Percentiles rank a stretch among this genome's conserved stretches.
Conservation (phyloP, 2,113 vertebrate genomes). For the Meriones unguiculatus region DNA sequence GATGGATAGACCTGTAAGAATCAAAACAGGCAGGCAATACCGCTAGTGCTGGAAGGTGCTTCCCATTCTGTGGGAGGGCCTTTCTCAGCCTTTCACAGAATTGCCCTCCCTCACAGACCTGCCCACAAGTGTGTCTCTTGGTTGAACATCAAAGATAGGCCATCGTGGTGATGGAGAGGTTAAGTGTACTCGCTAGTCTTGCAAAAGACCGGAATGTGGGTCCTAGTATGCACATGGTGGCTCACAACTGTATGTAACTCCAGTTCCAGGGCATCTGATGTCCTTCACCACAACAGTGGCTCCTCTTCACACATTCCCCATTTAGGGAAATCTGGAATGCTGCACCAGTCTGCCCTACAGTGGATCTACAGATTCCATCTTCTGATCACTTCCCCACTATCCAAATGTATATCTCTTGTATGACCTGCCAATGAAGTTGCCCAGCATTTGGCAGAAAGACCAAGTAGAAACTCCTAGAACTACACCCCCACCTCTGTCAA, state of each 20-base stretch:
- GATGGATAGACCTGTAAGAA: neutral
- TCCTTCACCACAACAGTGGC: neutral
- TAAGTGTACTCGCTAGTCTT: neutral
- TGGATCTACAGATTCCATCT: neutral
- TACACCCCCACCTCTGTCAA: neutral
- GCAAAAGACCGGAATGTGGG: neutral
- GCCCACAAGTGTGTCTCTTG: neutral
- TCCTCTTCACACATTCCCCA: neutral
- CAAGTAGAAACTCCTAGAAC: neutral
- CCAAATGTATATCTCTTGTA: neutral
- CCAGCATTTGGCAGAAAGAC: constrained; percentile 1
- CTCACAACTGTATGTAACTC: neutral
- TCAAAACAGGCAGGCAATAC: no score
- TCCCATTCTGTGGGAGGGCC: neutral
- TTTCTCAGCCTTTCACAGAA: neutral
- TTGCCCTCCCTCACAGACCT: neutral
- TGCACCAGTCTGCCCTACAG: neutral
- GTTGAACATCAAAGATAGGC: neutral
- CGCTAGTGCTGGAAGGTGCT: neutral
- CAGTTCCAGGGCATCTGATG: neutral
- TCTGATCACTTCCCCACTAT: neutral
- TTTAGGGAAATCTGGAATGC: neutral
- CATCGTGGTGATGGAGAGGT: neutral
- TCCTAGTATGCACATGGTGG: neutral
- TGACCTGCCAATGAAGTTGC: neutral